Evolutionary conservation across 2,888 invertebrate species (phyloP), one percentile per base, ranked within the genome.

Genomic region (Petrolisthes cinctipes): DNA sequence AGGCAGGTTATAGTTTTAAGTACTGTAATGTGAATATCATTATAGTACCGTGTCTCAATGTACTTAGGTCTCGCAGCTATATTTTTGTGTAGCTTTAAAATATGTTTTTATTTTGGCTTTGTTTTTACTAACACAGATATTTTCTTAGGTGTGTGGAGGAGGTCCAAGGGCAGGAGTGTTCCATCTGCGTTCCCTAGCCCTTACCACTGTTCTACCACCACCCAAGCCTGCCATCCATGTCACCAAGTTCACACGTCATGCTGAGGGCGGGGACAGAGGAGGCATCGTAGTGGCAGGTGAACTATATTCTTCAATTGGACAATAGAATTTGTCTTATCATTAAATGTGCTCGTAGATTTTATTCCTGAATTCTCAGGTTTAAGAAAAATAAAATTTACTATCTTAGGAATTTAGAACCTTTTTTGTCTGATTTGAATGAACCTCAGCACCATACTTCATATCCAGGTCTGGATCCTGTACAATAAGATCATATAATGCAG

Each of bases 121-220:
- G 37, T 37, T 37, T 37, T 37, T 37, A 37, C 37, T 0, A 37
- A 37, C 37, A 37, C 37, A 37, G 37, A 37, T 37, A 11, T 37
- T 37, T 23, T 61, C 57, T 0, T 79, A 88, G 88, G 88, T 90
- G 78, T 90, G 90, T 82, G 90, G 90, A 51, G 90, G 90, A 17
- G 90, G 90, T 4, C 90, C 90, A 4, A 56, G 76, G 14, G 86
- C 89, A n/a, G 89, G 90, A 14, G 80, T 89, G 37, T 90, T 90
- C 83, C 89, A 90, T 68, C 82, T 90, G 61, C 78, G 88, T 14
- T 89, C 89, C 11, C 80, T 89, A 9, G 90, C 89, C 14, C 80
- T 90, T 17, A 89, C 89, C 54, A 88, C 90, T 37, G 82, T 89
- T 56, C 78, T 90, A 17, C 89, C 87, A 0, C 89, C 89, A 5